Evolutionary conservation across 1,140 invertebrate species (phyloP).

Genomic region (Mizuhopecten yessoensis): DNA sequence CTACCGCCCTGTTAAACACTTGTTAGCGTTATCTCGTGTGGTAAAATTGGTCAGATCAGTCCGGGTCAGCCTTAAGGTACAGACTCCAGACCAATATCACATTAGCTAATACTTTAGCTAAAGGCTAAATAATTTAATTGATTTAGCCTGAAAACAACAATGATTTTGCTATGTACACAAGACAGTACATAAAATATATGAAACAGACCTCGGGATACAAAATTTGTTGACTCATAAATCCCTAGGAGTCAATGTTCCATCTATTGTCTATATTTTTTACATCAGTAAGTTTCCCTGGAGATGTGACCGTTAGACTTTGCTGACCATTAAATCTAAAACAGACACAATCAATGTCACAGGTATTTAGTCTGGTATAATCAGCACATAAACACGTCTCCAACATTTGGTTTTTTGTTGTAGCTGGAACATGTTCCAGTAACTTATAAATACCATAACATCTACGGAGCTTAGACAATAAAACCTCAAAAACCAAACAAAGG

Average conservation of each 20-base stretch:
- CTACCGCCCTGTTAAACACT: background rate
- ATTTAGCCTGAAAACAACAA: slow-evolving; percentile 39
- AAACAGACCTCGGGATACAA: background rate
- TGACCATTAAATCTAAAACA: background rate
- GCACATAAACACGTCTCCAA: background rate
- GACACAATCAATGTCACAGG: background rate
- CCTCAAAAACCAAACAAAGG: too few species aligned
- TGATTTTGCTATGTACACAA: background rate
- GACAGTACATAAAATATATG: slow-evolving; percentile 7
- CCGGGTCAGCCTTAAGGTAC: background rate
- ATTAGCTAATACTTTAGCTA: slow-evolving; percentile 23
- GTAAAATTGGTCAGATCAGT: slow-evolving; percentile 3
- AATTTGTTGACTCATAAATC: background rate
- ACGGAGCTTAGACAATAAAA: too few species aligned
- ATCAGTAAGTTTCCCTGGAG: background rate
- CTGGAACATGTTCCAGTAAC: too few species aligned
- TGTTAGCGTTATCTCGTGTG: background rate
- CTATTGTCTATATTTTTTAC: background rate
- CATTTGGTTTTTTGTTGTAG: too few species aligned
- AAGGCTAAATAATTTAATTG: slow-evolving; percentile 40
- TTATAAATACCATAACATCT: too few species aligned
- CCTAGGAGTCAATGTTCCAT: background rate
- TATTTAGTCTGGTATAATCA: background rate
- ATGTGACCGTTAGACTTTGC: background rate
- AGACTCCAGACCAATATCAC: slow-evolving; percentile 12